Evolutionary conservation across 2,797 vertebrate genomes (phyloP).

Genomic region (Alca torda): DNA sequence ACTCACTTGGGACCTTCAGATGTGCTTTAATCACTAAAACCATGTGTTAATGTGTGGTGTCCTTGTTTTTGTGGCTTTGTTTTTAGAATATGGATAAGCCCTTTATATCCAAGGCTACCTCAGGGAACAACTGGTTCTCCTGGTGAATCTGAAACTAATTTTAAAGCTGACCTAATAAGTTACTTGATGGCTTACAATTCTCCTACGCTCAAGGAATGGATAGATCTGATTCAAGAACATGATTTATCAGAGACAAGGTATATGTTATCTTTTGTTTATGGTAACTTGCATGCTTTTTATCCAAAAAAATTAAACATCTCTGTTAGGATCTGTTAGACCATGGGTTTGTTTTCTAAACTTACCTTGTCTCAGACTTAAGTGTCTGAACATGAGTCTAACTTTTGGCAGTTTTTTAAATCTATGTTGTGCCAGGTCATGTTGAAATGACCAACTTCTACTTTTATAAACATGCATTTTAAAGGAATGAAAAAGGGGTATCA

Average conservation of each 20-base stretch:
- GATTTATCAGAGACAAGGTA: slow-evolving; percentile 91
- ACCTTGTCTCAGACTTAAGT: background rate
- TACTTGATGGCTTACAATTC: slow-evolving; percentile 88
- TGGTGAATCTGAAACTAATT: slow-evolving; percentile 91
- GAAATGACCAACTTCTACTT: background rate
- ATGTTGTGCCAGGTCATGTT: background rate
- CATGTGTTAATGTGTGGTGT: background rate
- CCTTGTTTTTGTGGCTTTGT: background rate
- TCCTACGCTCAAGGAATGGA: slow-evolving; percentile 86
- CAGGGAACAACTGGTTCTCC: slow-evolving; percentile 72
- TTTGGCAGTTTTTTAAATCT: background rate
- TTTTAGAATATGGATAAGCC: slow-evolving; percentile 94
- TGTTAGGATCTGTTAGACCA: background rate
- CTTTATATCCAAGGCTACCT: slow-evolving; percentile 87
- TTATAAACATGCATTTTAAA: background rate
- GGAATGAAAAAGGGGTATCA: background rate
- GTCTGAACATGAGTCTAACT: background rate
- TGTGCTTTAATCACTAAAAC: background rate
- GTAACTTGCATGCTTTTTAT: background rate
- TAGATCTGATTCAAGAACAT: slow-evolving; percentile 86
- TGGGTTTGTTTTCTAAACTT: background rate
- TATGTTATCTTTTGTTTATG: background rate
- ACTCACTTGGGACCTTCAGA: background rate
- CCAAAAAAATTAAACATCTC: background rate
- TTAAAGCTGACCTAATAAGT: slow-evolving; percentile 90